These are phyloP conservation scores for Ectobius pallidus DNA, from an alignment of 2,888 invertebrate species.

Conservation along the genomic window DNA sequence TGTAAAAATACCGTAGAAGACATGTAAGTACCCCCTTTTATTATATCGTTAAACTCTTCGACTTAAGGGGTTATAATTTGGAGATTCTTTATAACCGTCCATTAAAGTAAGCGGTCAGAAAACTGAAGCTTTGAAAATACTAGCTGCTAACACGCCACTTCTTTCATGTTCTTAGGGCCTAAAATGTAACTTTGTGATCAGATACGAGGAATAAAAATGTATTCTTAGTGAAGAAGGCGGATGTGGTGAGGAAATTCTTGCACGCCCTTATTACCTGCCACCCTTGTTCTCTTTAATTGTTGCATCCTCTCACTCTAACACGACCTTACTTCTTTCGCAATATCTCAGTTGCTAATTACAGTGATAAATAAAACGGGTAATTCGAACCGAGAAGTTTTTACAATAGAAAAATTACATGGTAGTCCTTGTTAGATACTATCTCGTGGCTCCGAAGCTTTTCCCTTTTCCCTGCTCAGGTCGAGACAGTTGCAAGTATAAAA, in stretches of 20 bases:
- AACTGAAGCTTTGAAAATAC: too few relatives aligned
- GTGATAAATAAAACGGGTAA: constrained; percentile 25
- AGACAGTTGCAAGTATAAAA: not conserved
- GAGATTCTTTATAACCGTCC: too few relatives aligned
- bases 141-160: too few relatives aligned
- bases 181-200: too few relatives aligned
- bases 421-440: constrained; percentile 19
- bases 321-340: not conserved
- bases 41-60: too few relatives aligned
- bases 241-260: not conserved
- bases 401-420: constrained; percentile 30
- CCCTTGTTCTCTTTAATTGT: constrained; percentile 8
- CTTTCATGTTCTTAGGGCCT: too few relatives aligned
- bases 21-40: too few relatives aligned
- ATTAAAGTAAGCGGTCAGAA: too few relatives aligned
- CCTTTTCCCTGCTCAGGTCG: not conserved
- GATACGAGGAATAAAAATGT: too few relatives aligned
- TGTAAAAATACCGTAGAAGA: too few relatives aligned
- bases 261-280: not conserved
- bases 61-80: too few relatives aligned
- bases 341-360: constrained; percentile 21
- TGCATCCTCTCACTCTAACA: not conserved
- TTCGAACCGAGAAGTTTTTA: constrained; percentile 14
- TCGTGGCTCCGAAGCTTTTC: not conserved
- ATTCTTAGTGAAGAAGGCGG: not conserved